Percentiles rank a stretch among this genome's conserved stretches.
phyloP scores from a whole-genome alignment of 2,113 vertebrate genomes.

The human (Homo sapiens) region DNA sequence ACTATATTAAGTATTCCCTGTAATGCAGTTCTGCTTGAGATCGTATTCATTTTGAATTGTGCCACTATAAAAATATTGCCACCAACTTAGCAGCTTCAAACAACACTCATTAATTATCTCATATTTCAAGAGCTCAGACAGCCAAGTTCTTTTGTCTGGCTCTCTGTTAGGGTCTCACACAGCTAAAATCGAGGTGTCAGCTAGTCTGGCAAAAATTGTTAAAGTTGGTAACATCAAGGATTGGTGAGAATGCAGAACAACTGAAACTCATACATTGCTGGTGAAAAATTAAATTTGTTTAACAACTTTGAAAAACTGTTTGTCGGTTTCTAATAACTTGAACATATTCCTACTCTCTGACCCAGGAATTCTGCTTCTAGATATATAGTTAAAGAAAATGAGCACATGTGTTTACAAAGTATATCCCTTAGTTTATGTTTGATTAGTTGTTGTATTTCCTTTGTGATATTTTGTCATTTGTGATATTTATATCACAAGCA shows the following conservation, averaged over 20 bases:
- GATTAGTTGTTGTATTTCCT: not conserved
- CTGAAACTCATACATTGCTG: not conserved
- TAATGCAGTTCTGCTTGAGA: not conserved
- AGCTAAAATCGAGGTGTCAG: not conserved
- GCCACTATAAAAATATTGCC: not conserved
- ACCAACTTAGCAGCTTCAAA: not conserved
- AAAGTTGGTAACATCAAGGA: not conserved
- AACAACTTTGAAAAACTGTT: not conserved
- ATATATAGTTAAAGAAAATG: not conserved
- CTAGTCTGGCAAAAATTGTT: not conserved
- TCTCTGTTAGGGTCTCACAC: not conserved
- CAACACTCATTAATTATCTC: not conserved
- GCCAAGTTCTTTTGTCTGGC: not conserved
- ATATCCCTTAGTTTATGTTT: not conserved
- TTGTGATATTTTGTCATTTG: not conserved
- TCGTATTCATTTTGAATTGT: not conserved
- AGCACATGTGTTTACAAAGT: not conserved
- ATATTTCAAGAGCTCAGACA: not conserved
- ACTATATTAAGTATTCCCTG: not conserved
- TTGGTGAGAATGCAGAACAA: not conserved
- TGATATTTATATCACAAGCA: not conserved
- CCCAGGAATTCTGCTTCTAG: not conserved
- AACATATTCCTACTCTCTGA: not conserved
- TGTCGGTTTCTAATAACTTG: not conserved
- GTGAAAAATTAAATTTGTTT: not conserved